A percentile compares a stretch with the other conserved stretches of the same genome.
These are phyloP conservation scores for Xerus inauris DNA, from an alignment of 2,113 vertebrate genomes.

Conservation along the genomic window DNA sequence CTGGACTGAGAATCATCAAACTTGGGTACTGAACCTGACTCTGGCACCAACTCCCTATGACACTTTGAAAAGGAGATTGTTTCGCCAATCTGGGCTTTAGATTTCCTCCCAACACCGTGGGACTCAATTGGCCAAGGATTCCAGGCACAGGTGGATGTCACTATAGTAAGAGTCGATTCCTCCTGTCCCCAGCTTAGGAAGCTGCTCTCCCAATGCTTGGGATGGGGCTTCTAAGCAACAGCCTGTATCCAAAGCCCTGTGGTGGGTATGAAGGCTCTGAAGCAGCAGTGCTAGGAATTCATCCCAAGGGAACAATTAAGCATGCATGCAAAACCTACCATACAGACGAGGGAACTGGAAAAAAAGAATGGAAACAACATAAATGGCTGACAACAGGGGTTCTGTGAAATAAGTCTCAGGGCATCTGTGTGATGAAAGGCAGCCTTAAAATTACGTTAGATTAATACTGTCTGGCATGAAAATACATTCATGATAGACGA, in stretches of 20 bases:
- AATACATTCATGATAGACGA: neutral
- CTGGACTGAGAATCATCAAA: neutral
- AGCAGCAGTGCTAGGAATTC: neutral
- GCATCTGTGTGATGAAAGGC: neutral
- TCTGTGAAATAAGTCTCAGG: neutral
- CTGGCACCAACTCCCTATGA: neutral
- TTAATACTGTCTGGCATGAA: neutral
- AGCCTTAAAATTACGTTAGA: neutral
- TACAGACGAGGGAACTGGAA: neutral
- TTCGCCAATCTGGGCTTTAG: neutral
- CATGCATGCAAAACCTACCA: neutral
- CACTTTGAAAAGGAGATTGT: neutral
- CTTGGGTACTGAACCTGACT: neutral
- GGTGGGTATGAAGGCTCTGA: neutral
- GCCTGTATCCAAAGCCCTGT: conserved; percentile 2
- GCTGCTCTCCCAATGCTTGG: neutral
- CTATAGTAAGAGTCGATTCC: neutral
- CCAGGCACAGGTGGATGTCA: neutral
- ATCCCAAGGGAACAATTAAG: conserved; percentile 17
- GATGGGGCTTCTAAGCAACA: neutral
- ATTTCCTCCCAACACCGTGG: neutral
- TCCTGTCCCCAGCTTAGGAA: neutral
- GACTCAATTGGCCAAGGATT: neutral
- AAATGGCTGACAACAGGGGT: neutral
- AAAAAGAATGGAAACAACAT: neutral